Conservation (phyloP, 30 jellyfish, hydroid and myxozoan species). For the Sanderia malayensis region DNA sequence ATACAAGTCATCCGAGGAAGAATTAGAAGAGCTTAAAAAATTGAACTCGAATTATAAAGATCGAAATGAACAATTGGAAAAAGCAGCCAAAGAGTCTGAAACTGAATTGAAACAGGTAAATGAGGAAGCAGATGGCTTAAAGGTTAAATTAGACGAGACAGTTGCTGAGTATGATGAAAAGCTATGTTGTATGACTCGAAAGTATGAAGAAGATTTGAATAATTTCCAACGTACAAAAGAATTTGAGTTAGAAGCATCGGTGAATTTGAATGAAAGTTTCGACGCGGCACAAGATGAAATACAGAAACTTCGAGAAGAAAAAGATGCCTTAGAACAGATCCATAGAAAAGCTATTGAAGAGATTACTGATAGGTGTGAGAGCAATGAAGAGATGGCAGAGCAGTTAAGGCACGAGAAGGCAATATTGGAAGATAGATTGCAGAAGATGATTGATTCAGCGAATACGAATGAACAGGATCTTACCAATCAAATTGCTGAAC, state of each 20-base stretch:
- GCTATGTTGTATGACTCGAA: neutral
- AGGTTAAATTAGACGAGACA: conserved; percentile 24
- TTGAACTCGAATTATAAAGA: conserved; percentile 40
- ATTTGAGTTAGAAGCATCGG: neutral
- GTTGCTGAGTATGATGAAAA: conserved; percentile 2
- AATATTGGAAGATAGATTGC: conserved; percentile 3
- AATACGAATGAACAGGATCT: conserved; percentile 21
- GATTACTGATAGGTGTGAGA: conserved; percentile 9
- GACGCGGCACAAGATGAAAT: conserved; percentile 20
- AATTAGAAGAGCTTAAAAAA: conserved; percentile 25
- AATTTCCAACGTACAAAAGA: conserved; percentile 1
- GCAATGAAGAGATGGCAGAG: conserved; percentile 15
- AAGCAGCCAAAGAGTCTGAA: conserved; percentile 32
- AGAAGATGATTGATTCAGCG: conserved; percentile 1
- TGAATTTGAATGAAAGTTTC: conserved; percentile 15
- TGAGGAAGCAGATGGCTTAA: conserved; percentile 4
- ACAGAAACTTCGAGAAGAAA: conserved; percentile 13
- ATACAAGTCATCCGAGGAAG: conserved; percentile 52
- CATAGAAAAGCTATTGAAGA: conserved; percentile 7
- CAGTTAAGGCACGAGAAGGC: conserved; percentile 29
- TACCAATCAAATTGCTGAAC: conserved; percentile 11
- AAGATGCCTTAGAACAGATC: conserved; percentile 6
- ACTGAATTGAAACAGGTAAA: conserved; percentile 9
- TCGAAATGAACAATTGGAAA: conserved; percentile 43
- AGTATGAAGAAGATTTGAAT: conserved; percentile 24